Percentiles rank a stretch among this genome's conserved stretches.
Conservation (phyloP, 2,113 vertebrate genomes). For the Caretta caretta region DNA sequence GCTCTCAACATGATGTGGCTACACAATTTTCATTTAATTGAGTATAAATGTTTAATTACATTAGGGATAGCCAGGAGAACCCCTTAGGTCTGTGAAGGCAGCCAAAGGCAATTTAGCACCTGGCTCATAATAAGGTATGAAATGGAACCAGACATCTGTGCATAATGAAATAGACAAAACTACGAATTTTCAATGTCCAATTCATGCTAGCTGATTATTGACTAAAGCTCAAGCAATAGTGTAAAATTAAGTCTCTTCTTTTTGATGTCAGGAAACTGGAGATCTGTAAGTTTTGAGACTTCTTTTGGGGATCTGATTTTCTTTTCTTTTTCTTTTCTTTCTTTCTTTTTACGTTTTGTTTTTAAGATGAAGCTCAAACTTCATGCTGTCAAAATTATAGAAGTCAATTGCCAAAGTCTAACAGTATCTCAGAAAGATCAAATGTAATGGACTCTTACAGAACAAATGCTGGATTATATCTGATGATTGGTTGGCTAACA, state of each 20-base stretch:
- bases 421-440: not conserved
- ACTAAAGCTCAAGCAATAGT: not conserved
- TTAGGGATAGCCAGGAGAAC: slow-evolving; percentile 55
- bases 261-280: not conserved
- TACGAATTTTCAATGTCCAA: not conserved
- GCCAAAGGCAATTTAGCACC: slow-evolving; percentile 69
- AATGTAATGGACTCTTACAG: not conserved
- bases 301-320: not conserved
- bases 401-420: not conserved
- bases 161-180: slow-evolving; percentile 57
- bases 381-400: not conserved
- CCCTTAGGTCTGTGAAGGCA: slow-evolving; percentile 42
- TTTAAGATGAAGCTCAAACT: not conserved
- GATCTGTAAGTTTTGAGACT: not conserved
- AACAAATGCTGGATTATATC: not conserved
- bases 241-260: not conserved
- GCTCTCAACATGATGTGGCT: not conserved
- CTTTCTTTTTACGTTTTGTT: not conserved
- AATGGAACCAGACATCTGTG: slow-evolving; percentile 69
- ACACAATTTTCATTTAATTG: slow-evolving; percentile 59
- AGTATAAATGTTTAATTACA: slow-evolving; percentile 71
- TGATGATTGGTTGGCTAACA: not conserved
- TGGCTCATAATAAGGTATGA: slow-evolving; percentile 51
- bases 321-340: too few species aligned
- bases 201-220: slow-evolving; percentile 15